Evolutionary conservation across 2,113 vertebrate genomes (phyloP).

Genomic region (Puma concolor): DNA sequence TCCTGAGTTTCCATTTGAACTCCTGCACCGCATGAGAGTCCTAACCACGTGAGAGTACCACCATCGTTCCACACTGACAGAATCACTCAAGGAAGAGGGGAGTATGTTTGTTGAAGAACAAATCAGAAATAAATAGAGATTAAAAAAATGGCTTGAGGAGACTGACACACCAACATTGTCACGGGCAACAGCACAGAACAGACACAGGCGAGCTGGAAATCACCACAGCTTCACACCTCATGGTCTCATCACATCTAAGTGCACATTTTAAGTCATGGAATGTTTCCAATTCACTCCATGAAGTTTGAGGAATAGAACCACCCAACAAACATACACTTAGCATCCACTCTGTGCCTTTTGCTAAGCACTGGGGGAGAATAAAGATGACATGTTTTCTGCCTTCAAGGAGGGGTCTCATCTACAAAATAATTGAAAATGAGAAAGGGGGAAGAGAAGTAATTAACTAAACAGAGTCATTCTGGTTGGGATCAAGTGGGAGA

Average conservation of each 20-base stretch:
- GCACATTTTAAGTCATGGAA: not conserved
- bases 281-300: not conserved
- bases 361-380: not conserved
- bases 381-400: not conserved
- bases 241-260: not conserved
- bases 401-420: not conserved
- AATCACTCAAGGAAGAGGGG: not conserved
- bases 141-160: not conserved
- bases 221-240: not conserved
- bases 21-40: not conserved
- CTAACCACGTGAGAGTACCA: not conserved
- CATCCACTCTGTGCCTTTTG: not conserved
- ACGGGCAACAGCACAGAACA: rapidly evolving
- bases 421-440: not conserved
- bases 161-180: not conserved
- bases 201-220: not conserved
- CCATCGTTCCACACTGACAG: not conserved
- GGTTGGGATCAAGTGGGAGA: not conserved
- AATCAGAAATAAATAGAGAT: not conserved
- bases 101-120: not conserved
- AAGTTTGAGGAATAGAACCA: not conserved
- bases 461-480: not conserved
- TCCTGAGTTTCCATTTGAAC: not conserved
- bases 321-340: not conserved
- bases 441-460: not conserved